Evolutionary conservation across 92 coral and sea anemone genomes (phyloP).

Genomic region (Pocillopora grandis): DNA sequence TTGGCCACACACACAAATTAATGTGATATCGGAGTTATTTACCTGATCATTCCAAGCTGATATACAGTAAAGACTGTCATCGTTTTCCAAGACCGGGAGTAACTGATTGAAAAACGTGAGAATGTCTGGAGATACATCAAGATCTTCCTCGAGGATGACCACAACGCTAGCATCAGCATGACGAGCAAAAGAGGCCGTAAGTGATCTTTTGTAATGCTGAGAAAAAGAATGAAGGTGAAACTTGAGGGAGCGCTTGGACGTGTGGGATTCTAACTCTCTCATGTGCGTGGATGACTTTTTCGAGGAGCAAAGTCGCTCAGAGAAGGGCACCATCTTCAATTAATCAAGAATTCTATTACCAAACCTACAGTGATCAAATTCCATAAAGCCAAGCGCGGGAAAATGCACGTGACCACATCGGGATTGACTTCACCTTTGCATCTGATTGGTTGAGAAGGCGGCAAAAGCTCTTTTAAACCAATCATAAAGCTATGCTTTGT

Average conservation of each 20-base stretch:
- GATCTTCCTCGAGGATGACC: conserved; percentile 91
- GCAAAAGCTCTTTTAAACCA: not conserved
- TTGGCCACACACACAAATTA: not conserved
- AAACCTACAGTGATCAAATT: too few species aligned
- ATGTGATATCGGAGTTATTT: not conserved
- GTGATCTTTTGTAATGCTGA: conserved; percentile 91
- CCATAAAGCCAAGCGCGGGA: too few species aligned
- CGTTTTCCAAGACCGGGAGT: conserved; percentile 86
- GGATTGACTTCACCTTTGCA: not conserved
- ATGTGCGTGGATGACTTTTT: too few species aligned
- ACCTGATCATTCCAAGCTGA: conserved; percentile 99
- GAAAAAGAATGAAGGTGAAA: not conserved
- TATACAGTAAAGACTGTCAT: conserved; percentile 88
- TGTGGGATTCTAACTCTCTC: not conserved
- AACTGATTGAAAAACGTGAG: conserved; percentile 83
- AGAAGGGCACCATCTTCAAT: too few species aligned
- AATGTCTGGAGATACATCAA: conserved; percentile 86
- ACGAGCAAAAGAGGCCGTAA: conserved; percentile 82
- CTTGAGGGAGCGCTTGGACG: not conserved
- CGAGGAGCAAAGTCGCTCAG: too few species aligned
- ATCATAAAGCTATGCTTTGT: not conserved
- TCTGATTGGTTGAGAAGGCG: not conserved
- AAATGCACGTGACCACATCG: not conserved
- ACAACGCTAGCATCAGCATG: conserved; percentile 83
- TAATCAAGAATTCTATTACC: too few species aligned